Percentiles rank a stretch among this genome's conserved stretches.
phyloP scores from a whole-genome alignment of 2,797 vertebrate genomes.

The Loriculus beryllinus region DNA sequence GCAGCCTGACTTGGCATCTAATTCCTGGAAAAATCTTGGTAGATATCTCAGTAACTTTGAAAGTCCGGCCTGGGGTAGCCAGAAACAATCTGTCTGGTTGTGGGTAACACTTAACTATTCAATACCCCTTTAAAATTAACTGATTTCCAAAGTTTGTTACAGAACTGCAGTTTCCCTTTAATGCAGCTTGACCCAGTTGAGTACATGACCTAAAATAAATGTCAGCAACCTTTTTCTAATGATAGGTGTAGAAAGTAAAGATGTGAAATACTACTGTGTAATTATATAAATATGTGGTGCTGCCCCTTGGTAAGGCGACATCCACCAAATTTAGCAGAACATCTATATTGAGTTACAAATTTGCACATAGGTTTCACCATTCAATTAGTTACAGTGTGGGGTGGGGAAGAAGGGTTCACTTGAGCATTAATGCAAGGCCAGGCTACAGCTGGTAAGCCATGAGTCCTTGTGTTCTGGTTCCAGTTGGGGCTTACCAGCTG shows the following conservation, averaged over 20 bases:
- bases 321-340: slow-evolving; percentile 14
- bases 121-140: not conserved
- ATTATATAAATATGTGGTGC: not conserved
- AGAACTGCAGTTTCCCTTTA: not conserved
- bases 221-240: slow-evolving; percentile 28
- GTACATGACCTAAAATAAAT: slow-evolving; percentile 29
- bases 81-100: not conserved
- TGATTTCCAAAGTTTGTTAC: not conserved
- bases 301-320: not conserved
- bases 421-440: not conserved
- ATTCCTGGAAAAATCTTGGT: not conserved
- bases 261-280: slow-evolving; percentile 24
- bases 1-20: not conserved
- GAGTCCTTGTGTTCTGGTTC: not conserved
- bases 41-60: not conserved
- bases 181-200: slow-evolving; percentile 16
- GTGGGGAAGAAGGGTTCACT: not conserved
- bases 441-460: not conserved
- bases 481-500: not conserved
- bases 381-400: not conserved
- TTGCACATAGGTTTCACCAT: not conserved
- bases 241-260: slow-evolving; percentile 37
- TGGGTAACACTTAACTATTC: not conserved
- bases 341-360: slow-evolving; percentile 30
- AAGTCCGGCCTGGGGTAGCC: not conserved